Base-by-base conservation (phyloP, 1,140 invertebrate species). In the Helicorthomorpha holstii region DNA sequence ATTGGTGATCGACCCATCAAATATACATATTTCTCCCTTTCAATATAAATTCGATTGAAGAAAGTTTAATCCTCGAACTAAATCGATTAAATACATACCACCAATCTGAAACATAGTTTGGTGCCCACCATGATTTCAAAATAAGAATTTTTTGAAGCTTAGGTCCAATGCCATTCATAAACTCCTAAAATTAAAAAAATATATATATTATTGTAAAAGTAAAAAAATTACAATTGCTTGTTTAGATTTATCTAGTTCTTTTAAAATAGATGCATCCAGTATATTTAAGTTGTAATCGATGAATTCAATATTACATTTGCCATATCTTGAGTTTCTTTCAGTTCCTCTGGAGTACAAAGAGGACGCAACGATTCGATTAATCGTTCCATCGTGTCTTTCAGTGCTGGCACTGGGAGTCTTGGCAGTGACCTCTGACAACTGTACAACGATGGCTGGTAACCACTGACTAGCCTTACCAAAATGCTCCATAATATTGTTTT, bases 61-160 rank as follows among this genome's bases (percentile, higher is more conserved):
- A n/a, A n/a, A n/a, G n/a, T n/a, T n/a, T n/a, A n/a, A n/a, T n/a
- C n/a, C n/a, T n/a, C n/a, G n/a, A n/a, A n/a, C n/a, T n/a, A n/a
- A n/a, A n/a, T n/a, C n/a, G n/a, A n/a, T n/a, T n/a, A n/a, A 21
- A 43, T 22, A 60, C 71, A 63, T 63, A 73, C 73, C 73, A 74
- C 70, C 72, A 74, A 53, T 74, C 73, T 47, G 66, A 69, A 22
- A 73, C 68, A 61, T 68, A 74, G 55, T 73, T 72, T 23, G 65
- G 63, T n/a, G 65, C 63, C 66, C 69, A 71, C 71, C 71, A 73
- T 2, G 71, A 72, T 57, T 71, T 72, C 24, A 74, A 54, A 27
- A 65, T 57, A 1, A 74, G 60, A 49, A 70, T 61, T 45, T 65
- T 60, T 54, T 73, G 71, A 34, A 73, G 57, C 52, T 68, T 69